Base-by-base conservation (phyloP, 2,888 invertebrate species). In the Erebia ligea region DNA sequence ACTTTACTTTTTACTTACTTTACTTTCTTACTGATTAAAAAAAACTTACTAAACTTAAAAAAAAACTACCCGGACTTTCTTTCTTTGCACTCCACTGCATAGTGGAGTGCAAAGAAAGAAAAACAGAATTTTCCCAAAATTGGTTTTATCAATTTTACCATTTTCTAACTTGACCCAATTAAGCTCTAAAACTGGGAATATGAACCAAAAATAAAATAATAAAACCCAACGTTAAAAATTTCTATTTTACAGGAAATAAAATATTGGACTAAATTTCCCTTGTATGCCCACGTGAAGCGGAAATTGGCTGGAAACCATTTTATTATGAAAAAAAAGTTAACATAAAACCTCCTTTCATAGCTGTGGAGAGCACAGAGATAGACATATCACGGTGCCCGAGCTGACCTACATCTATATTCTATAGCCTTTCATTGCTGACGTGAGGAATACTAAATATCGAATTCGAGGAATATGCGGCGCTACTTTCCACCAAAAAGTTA, bases 381-480 rank as follows among this genome's bases (percentile, higher is more conserved):
- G n/a, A n/a, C n/a, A n/a, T 21, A 48, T 62, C 13, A 19, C 45
- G 61, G 19, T 17, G 17, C 6, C 45, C 45, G 42, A 11, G 45
- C 61, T 62, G 61, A 62, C 61, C 61, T 62, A 19, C 61, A 62
- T 62, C 45, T 48, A 48, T 62, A 62, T 48, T 62, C 61, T 62
- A 62, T 62, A 59, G 45, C 61, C 61, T 62, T 48, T 62, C 61
- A 62, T 45, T 62, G 40, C 21, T 48, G 19, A 62, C 21, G 58
- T 40, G 45, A 11, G 48, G 45, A 48, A 45, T 62, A 62, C 45
- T 19, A 45, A 62, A 62, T 62, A 62, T 62, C 61, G 48, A 62
- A 62, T 62, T 48, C 61, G n/a, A 19, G 61, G 59, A 13, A 21
- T 45, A 62, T 42, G 42, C 25, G 21, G 61, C 45, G 42, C 61